Percentiles rank a stretch among this genome's conserved stretches.
These are phyloP conservation scores for Vanessa cardui DNA, from an alignment of 2,888 invertebrate species.

Conservation along the genomic window DNA sequence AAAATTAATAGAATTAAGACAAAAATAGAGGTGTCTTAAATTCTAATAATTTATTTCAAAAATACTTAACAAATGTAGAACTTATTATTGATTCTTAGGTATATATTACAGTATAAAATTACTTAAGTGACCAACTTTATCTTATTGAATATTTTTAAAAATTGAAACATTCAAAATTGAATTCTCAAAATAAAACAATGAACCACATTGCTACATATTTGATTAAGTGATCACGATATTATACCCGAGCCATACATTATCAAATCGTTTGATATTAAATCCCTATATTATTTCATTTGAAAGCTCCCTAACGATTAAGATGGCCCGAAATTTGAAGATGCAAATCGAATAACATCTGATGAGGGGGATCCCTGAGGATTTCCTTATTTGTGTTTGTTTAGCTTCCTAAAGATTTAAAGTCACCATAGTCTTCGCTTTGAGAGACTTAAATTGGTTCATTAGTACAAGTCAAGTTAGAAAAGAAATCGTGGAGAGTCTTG, in stretches of 20 bases:
- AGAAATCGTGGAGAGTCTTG: conserved; percentile 19
- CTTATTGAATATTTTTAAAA: too few species aligned
- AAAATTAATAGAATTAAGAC: too few species aligned
- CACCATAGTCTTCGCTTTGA: conserved; percentile 45
- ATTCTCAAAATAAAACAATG: too few species aligned
- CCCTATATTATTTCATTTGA: conserved; percentile 32
- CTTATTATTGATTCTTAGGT: too few species aligned
- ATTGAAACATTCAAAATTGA: too few species aligned
- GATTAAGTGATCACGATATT: conserved; percentile 14
- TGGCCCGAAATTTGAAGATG: conserved; percentile 42
- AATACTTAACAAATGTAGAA: too few species aligned
- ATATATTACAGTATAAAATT: too few species aligned
- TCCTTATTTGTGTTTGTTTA: conserved; percentile 52
- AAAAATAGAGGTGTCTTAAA: too few species aligned
- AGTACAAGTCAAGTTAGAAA: conserved; percentile 42
- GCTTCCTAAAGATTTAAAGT: conserved; percentile 52
- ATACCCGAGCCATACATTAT: conserved; percentile 20
- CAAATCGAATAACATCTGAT: conserved; percentile 55
- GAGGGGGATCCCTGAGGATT: conserved; percentile 43
- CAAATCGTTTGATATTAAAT: conserved; percentile 33
- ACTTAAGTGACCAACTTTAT: too few species aligned
- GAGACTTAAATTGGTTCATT: conserved; percentile 59
- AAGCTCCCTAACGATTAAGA: conserved; percentile 38
- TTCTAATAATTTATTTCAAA: too few species aligned
- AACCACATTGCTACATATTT: not conserved